Conservation (phyloP, 35 echinoderm and acorn worm species). For the Heliocidaris erythrogramma region DNA sequence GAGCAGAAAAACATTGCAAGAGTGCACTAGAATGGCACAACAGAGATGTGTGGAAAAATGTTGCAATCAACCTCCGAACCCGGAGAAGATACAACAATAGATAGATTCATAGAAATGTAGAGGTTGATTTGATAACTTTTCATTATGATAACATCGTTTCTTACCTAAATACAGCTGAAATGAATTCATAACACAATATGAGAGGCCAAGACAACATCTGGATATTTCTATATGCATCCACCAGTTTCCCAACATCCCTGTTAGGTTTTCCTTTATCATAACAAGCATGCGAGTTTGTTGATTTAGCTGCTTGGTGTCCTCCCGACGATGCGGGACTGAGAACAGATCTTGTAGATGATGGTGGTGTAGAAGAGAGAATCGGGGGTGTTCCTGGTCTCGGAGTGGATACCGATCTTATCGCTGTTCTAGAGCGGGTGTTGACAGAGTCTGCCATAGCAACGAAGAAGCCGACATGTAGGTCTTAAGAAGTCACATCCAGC, state of each 20-base stretch:
- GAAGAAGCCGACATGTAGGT: neutral
- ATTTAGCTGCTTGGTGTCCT: neutral
- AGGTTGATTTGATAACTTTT: neutral
- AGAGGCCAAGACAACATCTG: constrained; percentile 1
- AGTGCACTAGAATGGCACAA: no score
- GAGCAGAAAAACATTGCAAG: no score
- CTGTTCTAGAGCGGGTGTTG: neutral
- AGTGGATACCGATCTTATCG: neutral
- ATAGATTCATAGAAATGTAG: no score
- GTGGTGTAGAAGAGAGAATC: neutral
- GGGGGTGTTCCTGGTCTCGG: neutral
- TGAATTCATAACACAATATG: constrained; percentile 22
- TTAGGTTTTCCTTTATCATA: neutral
- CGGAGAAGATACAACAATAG: no score
- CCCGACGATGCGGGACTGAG: neutral
- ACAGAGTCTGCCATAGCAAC: neutral
- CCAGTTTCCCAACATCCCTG: neutral
- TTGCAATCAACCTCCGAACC: no score
- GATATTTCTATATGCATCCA: neutral
- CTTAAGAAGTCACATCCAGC: neutral
- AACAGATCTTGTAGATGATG: neutral
- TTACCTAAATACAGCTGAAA: neutral
- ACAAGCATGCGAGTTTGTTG: neutral
- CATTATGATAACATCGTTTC: neutral
- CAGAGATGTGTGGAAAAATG: no score